Evolutionary conservation across 2,888 invertebrate species (phyloP), one percentile per base, ranked within the genome.

Genomic region (Lumbricus terrestris): DNA sequence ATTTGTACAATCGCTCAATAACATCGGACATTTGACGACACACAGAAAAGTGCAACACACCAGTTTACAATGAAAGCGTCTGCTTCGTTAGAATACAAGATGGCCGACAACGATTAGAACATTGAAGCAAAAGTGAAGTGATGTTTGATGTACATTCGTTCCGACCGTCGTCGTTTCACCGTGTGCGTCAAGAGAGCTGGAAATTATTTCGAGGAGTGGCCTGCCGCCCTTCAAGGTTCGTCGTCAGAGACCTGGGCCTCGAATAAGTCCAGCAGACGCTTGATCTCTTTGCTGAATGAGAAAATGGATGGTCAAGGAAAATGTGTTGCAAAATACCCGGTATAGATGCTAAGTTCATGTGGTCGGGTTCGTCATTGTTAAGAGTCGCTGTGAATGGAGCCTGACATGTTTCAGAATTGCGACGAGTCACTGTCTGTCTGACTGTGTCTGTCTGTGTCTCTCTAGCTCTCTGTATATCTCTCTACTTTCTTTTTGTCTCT

Each of bases 201-300:
- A 69, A 69, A 29, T n/a, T n/a, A n/a, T n/a, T 69, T n/a, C 69
- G n/a, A n/a, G 69, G 69, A 69, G n/a, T 69, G n/a, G 69, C 69
- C 69, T n/a, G 29, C 2, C 69, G 29, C 69, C 69, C 15, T 34
- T 85, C 85, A 37, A 34, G 34, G 37, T 20, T 92, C 92, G 42
- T 91, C 92, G 34, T 90, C 82, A 0, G 88, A 92, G 4, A 95
- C 92, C 91, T 95, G 94, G n/a, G 92, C 91, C 91, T 95, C 95
- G 93, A 95, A 94, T 91, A 94, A 92, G 90, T 94, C 94, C 91
- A 95, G 92, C 16, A 95, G 92, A 88, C 95, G 92, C 90, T 94
- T 94, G 91, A 94, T 94, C 90, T 94, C 94, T 91, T 94, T 94
- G 88, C 94, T 94, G 93, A n/a, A 88, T 2, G 69, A 69, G 13